A percentile compares a stretch with the other conserved stretches of the same genome.
phyloP scores from a whole-genome alignment of 2,888 invertebrate species.

The Patella caerulea region DNA sequence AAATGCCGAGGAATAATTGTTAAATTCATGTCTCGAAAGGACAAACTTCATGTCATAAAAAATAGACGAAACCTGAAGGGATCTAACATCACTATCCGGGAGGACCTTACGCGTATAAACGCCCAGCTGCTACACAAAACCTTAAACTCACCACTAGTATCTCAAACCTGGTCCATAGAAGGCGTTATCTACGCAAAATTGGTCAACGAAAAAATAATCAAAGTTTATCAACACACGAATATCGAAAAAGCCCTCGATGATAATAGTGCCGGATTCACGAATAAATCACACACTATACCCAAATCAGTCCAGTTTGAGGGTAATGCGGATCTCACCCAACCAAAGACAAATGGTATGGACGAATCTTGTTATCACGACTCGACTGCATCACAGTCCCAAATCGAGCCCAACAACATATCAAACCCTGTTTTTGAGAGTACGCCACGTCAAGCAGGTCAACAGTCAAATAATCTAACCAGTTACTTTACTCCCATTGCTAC shows the following conservation, averaged over 20 bases:
- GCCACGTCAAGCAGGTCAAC: too few species aligned
- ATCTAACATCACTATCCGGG: background rate
- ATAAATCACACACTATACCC: too few species aligned
- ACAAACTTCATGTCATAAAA: background rate
- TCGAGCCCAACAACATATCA: too few species aligned
- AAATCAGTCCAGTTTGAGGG: too few species aligned
- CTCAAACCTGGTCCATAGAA: background rate
- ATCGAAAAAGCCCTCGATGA: background rate
- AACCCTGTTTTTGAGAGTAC: too few species aligned
- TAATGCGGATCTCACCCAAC: too few species aligned
- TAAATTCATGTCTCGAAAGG: background rate
- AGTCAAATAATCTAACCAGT: too few species aligned
- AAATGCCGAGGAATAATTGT: background rate
- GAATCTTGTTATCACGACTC: too few species aligned
- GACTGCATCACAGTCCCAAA: too few species aligned
- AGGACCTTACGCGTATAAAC: background rate
- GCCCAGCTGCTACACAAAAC: background rate
- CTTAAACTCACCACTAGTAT: background rate
- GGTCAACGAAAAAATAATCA: background rate
- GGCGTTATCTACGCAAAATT: constrained; percentile 6
- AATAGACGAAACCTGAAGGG: background rate
- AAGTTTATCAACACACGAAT: background rate
- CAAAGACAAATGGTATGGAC: too few species aligned
- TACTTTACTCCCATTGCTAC: too few species aligned
- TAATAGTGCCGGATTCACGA: background rate